Evolutionary conservation across 2,797 vertebrate species (phyloP), one percentile per base, ranked within the genome.

Genomic region (Acrocephalus scirpaceus): DNA sequence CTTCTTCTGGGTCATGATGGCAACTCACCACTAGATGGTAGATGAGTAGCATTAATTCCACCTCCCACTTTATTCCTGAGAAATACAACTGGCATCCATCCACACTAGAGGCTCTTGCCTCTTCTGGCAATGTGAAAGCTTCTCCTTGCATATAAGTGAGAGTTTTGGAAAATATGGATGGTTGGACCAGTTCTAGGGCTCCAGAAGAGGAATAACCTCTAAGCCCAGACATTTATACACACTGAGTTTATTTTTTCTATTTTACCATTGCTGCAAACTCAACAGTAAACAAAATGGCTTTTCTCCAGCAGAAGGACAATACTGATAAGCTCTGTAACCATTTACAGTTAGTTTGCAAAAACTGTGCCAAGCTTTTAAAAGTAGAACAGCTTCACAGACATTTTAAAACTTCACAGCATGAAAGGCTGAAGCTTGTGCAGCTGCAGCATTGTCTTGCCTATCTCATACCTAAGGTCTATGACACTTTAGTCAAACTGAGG

Each of bases 21-120:
- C 42, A 80, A 38, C 48, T 95, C 47, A 88, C 97, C 98, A 97
- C 96, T 94, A 98, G 98, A 96, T 97, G 98, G 98, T 97, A 97
- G 96, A 50, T 94, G 84, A 82, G 83, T 57, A 91, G 60, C 56
- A 44, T 64, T 91, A 94, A 85, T 72, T 87, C 69, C 56, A 17
- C 62, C 44, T 64, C 78, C 23, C 45, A 16, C 40, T 72, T 93
- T 77, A 56, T 9, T 82, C 54, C 53, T 16, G 13, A 82, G 88
- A 72, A 71, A 79, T 19, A 29, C 6, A 44, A 16, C 6, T 18
- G 51, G 57, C 58, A 64, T 18, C 14, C 0, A 1, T 4, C 54
- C 21, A 48, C 38, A n/a, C 14, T 27, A 44, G 38, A 32, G 21
- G 38, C 62, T 73, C 67, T 77, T 0, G 3, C n/a, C 36, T 64